phyloP scores from a whole-genome alignment of 2,113 vertebrate genomes.

The Alectura lathami region DNA sequence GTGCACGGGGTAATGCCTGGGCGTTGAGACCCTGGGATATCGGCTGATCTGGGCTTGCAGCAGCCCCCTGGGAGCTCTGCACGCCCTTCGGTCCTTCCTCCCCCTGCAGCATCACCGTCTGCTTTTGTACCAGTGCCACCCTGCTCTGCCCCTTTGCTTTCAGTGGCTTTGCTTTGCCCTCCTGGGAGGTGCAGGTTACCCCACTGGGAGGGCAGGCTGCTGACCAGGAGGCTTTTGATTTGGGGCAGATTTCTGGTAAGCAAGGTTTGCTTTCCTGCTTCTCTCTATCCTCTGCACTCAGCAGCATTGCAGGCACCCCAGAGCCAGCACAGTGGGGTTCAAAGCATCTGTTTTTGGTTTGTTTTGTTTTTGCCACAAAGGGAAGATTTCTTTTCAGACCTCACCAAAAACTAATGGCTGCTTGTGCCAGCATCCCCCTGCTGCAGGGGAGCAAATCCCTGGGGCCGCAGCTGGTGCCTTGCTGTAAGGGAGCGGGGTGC shows the following conservation, averaged over 20 bases:
- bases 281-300: not conserved
- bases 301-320: not conserved
- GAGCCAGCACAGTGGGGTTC: not conserved
- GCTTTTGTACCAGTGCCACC: not conserved
- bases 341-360: not conserved
- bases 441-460: not conserved
- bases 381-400: not conserved
- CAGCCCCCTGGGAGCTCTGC: rapidly evolving
- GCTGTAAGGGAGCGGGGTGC: not conserved
- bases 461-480: not conserved
- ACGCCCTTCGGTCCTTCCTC: not conserved
- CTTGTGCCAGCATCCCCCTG: not conserved
- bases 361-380: not conserved
- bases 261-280: not conserved
- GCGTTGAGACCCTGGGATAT: too few species aligned
- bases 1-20: too few species aligned
- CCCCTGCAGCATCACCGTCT: not conserved
- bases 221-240: too few species aligned
- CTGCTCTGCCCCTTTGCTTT: not conserved
- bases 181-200: too few species aligned
- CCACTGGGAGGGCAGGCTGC: too few species aligned
- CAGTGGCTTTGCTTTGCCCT: rapidly evolving
- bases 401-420: not conserved
- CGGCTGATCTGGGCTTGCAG: not conserved
- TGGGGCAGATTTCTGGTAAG: too few species aligned